Evolutionary conservation across 2,888 invertebrate species (phyloP).

Genomic region (Eupithecia pulchellata): DNA sequence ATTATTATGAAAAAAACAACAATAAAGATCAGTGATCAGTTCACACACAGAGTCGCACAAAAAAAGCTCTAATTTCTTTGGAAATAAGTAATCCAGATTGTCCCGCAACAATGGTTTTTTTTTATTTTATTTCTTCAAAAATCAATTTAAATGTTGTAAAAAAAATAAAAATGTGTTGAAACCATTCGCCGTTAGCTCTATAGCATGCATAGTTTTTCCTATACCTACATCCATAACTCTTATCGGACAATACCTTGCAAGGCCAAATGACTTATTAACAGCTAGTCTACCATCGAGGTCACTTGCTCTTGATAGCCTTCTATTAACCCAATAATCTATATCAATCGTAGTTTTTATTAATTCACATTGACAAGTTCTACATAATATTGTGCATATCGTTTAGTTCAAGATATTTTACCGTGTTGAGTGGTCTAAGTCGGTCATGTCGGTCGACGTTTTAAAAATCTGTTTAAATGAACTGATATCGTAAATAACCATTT

Average conservation of each 20-base stretch:
- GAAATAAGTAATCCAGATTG: no score
- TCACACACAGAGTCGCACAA: no score
- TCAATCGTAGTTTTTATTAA: constrained; percentile 17
- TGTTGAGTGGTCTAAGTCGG: background rate
- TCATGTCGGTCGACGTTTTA: background rate
- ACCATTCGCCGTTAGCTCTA: background rate
- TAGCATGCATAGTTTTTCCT: constrained; percentile 6
- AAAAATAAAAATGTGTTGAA: background rate
- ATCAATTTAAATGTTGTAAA: background rate
- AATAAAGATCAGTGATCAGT: background rate
- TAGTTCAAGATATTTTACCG: background rate
- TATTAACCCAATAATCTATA: constrained; percentile 48
- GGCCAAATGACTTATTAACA: constrained; percentile 48
- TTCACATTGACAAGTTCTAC: background rate
- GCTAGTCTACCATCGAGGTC: constrained; percentile 53
- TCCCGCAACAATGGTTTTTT: background rate
- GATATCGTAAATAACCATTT: background rate
- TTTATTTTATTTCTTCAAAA: no score
- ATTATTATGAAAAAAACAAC: background rate
- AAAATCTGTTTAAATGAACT: background rate
- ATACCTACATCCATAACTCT: constrained; percentile 24
- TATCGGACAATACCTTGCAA: constrained; percentile 47
- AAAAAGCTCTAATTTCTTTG: no score
- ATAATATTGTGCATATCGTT: background rate
- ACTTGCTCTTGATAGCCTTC: constrained; percentile 63